phyloP scores from a whole-genome alignment of 2,113 vertebrate species.

The Leucosticte australis region DNA sequence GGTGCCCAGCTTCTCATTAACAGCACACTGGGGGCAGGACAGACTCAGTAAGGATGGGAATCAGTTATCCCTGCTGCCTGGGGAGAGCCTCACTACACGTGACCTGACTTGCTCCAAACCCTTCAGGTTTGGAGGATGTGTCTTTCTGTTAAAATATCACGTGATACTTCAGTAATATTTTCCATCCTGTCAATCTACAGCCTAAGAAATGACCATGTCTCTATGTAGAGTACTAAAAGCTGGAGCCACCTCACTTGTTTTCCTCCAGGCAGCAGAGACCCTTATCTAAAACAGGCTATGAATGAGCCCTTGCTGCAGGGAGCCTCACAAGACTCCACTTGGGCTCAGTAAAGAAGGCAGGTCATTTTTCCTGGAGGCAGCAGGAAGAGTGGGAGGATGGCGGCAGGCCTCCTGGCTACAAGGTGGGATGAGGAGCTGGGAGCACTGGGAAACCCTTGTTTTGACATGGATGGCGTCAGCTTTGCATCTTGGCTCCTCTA shows the following conservation, averaged over 20 bases:
- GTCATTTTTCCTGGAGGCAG: neutral
- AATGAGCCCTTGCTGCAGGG: neutral
- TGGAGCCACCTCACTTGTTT: neutral
- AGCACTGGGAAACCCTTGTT: neutral
- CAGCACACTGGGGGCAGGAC: neutral
- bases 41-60: neutral
- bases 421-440: neutral
- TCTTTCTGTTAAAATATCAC: neutral
- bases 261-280: neutral
- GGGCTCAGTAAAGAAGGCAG: neutral
- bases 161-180: neutral
- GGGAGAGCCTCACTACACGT: rapidly evolving
- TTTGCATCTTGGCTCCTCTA: neutral
- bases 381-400: neutral
- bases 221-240: neutral
- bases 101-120: neutral
- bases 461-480: rapidly evolving
- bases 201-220: neutral
- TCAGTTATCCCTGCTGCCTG: neutral
- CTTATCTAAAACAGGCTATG: rapidly evolving
- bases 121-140: neutral
- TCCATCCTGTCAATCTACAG: neutral
- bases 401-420: neutral
- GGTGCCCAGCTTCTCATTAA: neutral
- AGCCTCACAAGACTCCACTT: rapidly evolving